phyloP scores from a whole-genome alignment of 1,140 invertebrate genomes.

The Hyposmocoma kahamanoa region DNA sequence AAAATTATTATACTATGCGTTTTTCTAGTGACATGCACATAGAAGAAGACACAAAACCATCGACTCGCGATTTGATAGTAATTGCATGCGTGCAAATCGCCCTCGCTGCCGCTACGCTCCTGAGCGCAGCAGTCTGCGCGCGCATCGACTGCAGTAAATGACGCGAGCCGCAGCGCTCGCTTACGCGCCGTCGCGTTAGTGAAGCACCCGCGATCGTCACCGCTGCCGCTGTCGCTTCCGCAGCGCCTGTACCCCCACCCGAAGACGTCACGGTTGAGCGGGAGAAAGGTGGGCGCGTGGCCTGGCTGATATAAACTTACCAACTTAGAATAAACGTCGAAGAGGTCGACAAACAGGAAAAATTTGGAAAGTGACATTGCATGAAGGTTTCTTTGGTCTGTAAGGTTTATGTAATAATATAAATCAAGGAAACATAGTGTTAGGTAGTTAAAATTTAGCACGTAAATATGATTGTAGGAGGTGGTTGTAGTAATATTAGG shows the following conservation, averaged over 20 bases:
- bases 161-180: conserved; percentile 46
- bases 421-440: no score
- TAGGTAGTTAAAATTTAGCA: no score
- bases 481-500: no score
- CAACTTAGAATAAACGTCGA: no score
- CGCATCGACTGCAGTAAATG: conserved; percentile 49
- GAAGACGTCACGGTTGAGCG: conserved; percentile 31
- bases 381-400: no score
- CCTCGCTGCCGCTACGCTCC: conserved; percentile 42
- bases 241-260: conserved; percentile 22
- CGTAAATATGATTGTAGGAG: no score
- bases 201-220: conserved; percentile 38
- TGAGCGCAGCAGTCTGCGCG: conserved; percentile 48
- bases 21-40: conserved; percentile 30
- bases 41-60: conserved; percentile 44
- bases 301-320: conserved; percentile 11
- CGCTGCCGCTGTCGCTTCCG: conserved; percentile 22
- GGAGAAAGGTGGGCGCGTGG: conserved; percentile 48
- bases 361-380: no score
- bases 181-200: conserved; percentile 49
- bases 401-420: no score
- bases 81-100: conserved; percentile 59
- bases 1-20: no score
- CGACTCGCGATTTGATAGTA: conserved; percentile 54
- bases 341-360: no score